These are phyloP conservation scores for Diachasma alloeum DNA, from an alignment of 1,140 invertebrate genomes.

Conservation along the genomic window DNA sequence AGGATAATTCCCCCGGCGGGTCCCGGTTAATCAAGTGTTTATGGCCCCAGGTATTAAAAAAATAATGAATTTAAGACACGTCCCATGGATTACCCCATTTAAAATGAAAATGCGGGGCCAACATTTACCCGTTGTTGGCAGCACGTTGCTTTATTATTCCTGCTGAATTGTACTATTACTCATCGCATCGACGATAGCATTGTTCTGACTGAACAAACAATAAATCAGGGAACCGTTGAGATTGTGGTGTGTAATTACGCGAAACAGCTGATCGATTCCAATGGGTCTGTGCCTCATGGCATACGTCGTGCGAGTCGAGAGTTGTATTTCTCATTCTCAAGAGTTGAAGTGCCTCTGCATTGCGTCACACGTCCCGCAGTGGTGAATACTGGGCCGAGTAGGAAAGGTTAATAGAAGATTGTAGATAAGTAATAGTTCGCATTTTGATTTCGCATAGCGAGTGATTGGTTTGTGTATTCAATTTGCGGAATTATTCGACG, in stretches of 20 bases:
- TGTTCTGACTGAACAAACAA: slow-evolving; percentile 23
- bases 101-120: not conserved
- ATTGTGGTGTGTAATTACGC: slow-evolving; percentile 29
- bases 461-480: not conserved
- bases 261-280: slow-evolving; percentile 32
- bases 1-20: slow-evolving; percentile 1
- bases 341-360: slow-evolving; percentile 9
- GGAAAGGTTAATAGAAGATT: slow-evolving; percentile 32
- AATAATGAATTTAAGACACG: slow-evolving; percentile 18
- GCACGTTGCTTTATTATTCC: not conserved
- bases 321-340: slow-evolving; percentile 11
- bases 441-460: slow-evolving; percentile 16
- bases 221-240: slow-evolving; percentile 30
- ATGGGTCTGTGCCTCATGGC: no score
- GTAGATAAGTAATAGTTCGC: slow-evolving; percentile 29
- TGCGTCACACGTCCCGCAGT: slow-evolving; percentile 20
- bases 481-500: not conserved
- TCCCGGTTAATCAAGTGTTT: slow-evolving; percentile 27
- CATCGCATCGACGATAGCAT: slow-evolving; percentile 22
- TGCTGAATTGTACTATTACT: slow-evolving; percentile 21
- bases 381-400: not conserved
- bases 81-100: not conserved
- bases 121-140: not conserved
- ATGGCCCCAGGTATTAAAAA: slow-evolving; percentile 14
- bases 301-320: not conserved